These are phyloP conservation scores for Sturmia bella DNA, from an alignment of 2,888 invertebrate genomes.

Conservation along the genomic window DNA sequence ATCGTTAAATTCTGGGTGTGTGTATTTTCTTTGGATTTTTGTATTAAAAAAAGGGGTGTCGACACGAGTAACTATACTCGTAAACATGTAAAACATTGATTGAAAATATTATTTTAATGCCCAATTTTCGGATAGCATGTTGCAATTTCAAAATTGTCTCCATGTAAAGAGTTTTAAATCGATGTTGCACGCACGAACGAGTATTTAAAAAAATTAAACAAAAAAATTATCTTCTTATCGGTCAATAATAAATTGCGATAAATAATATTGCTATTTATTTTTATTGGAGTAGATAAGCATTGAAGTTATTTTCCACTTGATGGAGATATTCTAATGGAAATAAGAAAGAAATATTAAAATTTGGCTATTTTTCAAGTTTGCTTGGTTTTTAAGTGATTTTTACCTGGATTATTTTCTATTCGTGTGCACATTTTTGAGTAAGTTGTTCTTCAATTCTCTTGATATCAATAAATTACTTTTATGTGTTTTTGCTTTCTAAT, in stretches of 20 bases:
- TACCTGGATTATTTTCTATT: no score
- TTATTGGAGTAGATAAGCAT: no score
- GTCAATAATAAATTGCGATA: conserved; percentile 26
- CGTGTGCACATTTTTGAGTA: no score
- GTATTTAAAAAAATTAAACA: not conserved
- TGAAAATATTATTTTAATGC: conserved; percentile 37
- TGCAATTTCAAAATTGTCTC: conserved; percentile 15
- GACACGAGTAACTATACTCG: conserved; percentile 48
- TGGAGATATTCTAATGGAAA: no score
- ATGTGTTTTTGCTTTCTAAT: conserved; percentile 26
- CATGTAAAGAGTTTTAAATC: conserved; percentile 37
- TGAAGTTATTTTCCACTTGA: no score
- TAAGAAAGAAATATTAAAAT: no score
- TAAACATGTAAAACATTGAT: conserved; percentile 60
- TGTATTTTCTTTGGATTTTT: not conserved
- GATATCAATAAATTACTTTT: conserved; percentile 7
- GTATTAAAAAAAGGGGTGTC: conserved; percentile 46
- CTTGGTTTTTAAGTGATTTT: no score
- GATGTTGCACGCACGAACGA: conserved; percentile 10
- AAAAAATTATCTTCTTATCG: conserved; percentile 34
- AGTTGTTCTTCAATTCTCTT: conserved; percentile 32
- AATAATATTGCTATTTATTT: not conserved
- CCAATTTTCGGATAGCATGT: not conserved
- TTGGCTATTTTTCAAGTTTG: no score
- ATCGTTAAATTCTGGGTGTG: conserved; percentile 12